Percentiles rank a stretch among this genome's conserved stretches.
Evolutionary conservation across 2,797 vertebrate genomes (phyloP).

Genomic region (Myotis vivesi): DNA sequence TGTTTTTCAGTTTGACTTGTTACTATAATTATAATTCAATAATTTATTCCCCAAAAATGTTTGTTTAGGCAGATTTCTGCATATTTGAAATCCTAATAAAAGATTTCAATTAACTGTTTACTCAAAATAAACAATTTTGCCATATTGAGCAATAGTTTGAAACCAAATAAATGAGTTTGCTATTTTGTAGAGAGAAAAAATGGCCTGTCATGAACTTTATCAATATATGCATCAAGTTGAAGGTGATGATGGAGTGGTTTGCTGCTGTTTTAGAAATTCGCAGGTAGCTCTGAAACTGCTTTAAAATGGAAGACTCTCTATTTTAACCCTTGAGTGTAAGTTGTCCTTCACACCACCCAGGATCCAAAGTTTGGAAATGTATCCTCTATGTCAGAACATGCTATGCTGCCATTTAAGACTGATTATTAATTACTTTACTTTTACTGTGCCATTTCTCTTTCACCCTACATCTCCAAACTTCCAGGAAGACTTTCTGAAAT

Average conservation of each 20-base stretch:
- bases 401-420: background rate
- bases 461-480: background rate
- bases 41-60: background rate
- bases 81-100: constrained; percentile 44
- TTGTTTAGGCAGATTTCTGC: constrained; percentile 32
- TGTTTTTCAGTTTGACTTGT: background rate
- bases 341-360: background rate
- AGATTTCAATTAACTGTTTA: background rate
- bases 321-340: background rate
- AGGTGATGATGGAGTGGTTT: background rate
- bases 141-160: background rate
- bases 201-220: background rate
- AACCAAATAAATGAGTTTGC: background rate
- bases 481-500: background rate
- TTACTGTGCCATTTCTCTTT: background rate
- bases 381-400: background rate
- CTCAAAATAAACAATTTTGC: background rate
- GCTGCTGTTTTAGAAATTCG: background rate
- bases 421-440: background rate
- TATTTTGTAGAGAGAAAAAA: background rate
- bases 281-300: background rate
- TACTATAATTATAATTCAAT: background rate
- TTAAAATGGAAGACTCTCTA: background rate
- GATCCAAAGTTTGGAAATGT: too few species aligned
- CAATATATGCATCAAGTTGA: background rate